Base-by-base conservation (phyloP, 2,888 invertebrate genomes). In the Oligia fasciuncula region DNA sequence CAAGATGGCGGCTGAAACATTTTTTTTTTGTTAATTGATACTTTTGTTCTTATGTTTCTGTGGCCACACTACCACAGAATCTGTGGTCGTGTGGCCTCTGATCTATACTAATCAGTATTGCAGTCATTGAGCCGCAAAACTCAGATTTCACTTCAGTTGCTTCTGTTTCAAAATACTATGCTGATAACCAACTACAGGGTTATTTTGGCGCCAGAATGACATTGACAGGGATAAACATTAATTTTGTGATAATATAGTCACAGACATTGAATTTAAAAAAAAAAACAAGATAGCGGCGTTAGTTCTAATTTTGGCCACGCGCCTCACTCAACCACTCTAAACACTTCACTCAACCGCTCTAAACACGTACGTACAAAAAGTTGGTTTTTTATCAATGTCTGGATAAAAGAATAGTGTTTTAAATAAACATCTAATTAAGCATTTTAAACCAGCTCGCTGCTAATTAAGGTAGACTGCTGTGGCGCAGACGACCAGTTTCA, bases 71-170 rank as follows among this genome's bases (percentile, higher is more conserved):
- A 29, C 29, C 29, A 29, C 29, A 29, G 29, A 46, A 13, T 46
- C 46, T 46, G 13, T 46, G 46, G 11, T 46, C 46, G 46, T 46
- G 19, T 43, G 62, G 46, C 29, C 70, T 54, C 23, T 60, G 76
- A 76, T 66, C 43, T 69, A 82, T 66, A 35, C 49, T n/a, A 66
- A 80, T 82, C 80, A 46, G 57, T 60, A 60, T 70, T 82, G 49
- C 49, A 82, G 17, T 51, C 80, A 81, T 60, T 76, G 83, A 54
- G 49, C 70, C 35, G 51, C 71, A 51, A 71, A 62, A 54, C 43
- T 76, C 60, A 54, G 83, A 83, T 71, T 62, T 83, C 67, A 62
- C 17, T 40, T 68, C 51, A 75, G 35, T 60, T 29, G 19, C 8
- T 51, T 57, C 67, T 23, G 9, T 57, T 54, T 23, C 4, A 11